These are phyloP conservation scores for Trilocha varians DNA, from an alignment of 2,888 invertebrate genomes.

Conservation along the genomic window DNA sequence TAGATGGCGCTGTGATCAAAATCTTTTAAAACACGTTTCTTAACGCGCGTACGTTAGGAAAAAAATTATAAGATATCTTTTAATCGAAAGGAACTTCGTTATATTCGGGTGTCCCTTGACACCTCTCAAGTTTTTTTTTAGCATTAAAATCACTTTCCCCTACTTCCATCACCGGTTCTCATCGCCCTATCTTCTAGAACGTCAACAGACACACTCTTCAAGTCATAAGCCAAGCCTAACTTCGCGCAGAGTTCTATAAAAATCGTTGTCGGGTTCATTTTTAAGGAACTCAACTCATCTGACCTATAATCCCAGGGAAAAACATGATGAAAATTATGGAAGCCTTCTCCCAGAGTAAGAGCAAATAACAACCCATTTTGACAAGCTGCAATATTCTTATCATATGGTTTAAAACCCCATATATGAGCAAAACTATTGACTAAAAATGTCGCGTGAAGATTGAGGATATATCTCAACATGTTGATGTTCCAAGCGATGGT, in stretches of 20 bases:
- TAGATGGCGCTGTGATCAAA: no score
- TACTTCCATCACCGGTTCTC: constrained; percentile 18
- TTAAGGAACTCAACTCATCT: constrained; percentile 62
- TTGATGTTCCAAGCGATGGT: constrained; percentile 34
- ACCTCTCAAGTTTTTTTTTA: no score
- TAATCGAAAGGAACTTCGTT: no score
- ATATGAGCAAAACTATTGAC: constrained; percentile 76
- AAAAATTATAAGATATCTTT: no score
- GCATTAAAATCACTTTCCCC: no score
- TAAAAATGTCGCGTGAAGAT: constrained; percentile 74
- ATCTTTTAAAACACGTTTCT: no score
- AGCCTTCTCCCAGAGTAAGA: constrained; percentile 66
- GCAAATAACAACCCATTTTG: constrained; percentile 1
- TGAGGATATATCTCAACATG: constrained; percentile 66
- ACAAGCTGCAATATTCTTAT: constrained; percentile 25
- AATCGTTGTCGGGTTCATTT: constrained; percentile 73
- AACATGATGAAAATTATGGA: constrained; percentile 81
- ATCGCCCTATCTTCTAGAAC: constrained; percentile 6
- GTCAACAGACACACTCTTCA: constrained; percentile 10
- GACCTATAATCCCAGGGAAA: constrained; percentile 32
- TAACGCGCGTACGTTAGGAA: no score
- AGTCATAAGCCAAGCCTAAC: constrained; percentile 23
- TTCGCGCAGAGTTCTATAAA: constrained; percentile 18
- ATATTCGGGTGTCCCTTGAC: no score
- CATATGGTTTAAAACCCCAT: constrained; percentile 46